Evolutionary conservation across 2,888 invertebrate species (phyloP).

Genomic region (Cantharis rufa): DNA sequence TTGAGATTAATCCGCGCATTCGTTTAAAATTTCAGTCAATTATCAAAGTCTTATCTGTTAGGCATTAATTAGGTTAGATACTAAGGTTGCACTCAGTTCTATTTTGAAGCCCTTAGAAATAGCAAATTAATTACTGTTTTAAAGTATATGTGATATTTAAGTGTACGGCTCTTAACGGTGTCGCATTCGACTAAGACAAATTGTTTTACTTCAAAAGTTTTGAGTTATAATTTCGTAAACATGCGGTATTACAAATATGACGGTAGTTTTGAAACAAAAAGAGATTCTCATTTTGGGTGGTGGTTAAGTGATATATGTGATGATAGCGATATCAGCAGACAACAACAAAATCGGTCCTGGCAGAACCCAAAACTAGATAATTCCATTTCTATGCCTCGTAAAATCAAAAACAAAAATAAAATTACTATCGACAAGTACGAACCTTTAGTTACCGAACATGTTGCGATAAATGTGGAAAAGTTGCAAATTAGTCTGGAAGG

Average conservation of each 20-base stretch:
- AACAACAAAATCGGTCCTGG: background rate
- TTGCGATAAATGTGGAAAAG: slow-evolving; percentile 3
- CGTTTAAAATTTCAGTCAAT: background rate
- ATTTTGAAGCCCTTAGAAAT: slow-evolving; percentile 4
- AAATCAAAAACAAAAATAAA: background rate
- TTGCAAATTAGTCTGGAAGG: slow-evolving; percentile 11
- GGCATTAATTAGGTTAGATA: background rate
- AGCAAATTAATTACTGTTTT: slow-evolving; percentile 4
- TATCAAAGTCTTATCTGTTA: background rate
- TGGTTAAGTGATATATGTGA: slow-evolving; percentile 36
- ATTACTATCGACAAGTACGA: background rate
- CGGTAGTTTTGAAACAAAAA: slow-evolving; percentile 41
- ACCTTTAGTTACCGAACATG: background rate
- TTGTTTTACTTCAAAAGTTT: slow-evolving; percentile 10
- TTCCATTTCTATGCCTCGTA: background rate
- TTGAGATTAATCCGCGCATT: background rate
- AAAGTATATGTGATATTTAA: background rate
- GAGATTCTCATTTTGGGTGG: slow-evolving; percentile 45
- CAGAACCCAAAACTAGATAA: background rate
- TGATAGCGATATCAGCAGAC: background rate
- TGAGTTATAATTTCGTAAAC: background rate
- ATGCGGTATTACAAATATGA: slow-evolving; percentile 47
- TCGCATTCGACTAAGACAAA: background rate
- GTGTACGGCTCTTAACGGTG: background rate
- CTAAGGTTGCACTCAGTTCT: slow-evolving; percentile 3